Evolutionary conservation across 2,888 invertebrate species (phyloP).

Genomic region (Hypena proboscidalis): DNA sequence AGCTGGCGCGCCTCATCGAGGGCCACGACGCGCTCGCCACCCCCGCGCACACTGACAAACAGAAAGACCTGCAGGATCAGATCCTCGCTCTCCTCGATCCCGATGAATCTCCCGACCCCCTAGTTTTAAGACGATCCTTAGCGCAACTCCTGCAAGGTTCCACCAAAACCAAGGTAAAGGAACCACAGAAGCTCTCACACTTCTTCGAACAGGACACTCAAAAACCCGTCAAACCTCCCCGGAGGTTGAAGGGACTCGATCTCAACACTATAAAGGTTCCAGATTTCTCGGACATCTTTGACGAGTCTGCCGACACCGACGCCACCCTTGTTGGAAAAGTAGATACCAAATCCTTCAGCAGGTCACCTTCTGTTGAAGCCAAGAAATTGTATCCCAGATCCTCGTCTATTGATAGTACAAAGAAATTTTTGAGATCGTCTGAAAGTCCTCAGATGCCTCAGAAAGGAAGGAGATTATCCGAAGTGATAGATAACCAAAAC

Average conservation of each 20-base stretch:
- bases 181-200: conserved; percentile 49
- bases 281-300: conserved; percentile 50
- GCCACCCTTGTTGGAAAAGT: conserved; percentile 52
- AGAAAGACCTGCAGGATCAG: conserved; percentile 69
- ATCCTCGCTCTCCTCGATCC: conserved; percentile 70
- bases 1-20: conserved; percentile 71
- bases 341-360: conserved; percentile 38
- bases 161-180: conserved; percentile 52
- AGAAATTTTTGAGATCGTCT: conserved; percentile 43
- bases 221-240: conserved; percentile 55
- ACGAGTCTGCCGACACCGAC: conserved; percentile 67
- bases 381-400: conserved; percentile 43
- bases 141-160: conserved; percentile 64
- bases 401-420: conserved; percentile 39
- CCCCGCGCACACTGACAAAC: conserved; percentile 53
- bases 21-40: conserved; percentile 61
- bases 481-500: conserved; percentile 48
- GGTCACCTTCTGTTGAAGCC: conserved; percentile 33
- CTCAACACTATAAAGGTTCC: conserved; percentile 50
- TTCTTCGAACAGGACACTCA: conserved; percentile 58
- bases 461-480: conserved; percentile 56
- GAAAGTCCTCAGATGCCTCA: conserved; percentile 45
- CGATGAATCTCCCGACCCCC: conserved; percentile 69
- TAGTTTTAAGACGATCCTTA: conserved; percentile 59
- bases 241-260: conserved; percentile 70